Evolutionary conservation across 2,888 invertebrate species (phyloP).

Genomic region (Cryptocephalus primarius): DNA sequence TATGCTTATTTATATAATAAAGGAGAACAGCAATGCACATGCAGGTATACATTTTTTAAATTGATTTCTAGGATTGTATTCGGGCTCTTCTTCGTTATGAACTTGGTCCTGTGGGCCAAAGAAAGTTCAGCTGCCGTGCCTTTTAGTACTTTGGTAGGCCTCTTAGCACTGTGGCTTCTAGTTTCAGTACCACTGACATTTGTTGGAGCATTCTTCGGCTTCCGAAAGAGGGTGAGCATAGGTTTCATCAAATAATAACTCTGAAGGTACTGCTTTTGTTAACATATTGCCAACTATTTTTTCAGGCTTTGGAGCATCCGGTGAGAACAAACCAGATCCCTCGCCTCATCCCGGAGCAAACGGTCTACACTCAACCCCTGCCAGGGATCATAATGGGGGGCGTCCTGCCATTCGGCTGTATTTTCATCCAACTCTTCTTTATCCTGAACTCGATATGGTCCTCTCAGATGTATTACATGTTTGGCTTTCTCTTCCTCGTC

Average conservation of each 20-base stretch:
- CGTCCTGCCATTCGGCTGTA: constrained; percentile 95
- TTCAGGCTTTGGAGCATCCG: constrained; percentile 86
- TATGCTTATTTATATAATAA: no score
- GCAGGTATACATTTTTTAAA: no score
- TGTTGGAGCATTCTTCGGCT: constrained; percentile 97
- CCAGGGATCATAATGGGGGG: constrained; percentile 98
- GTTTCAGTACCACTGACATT: constrained; percentile 98
- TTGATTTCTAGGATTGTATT: constrained; percentile 70
- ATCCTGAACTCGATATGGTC: constrained; percentile 98
- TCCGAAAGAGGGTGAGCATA: constrained; percentile 77
- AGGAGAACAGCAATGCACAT: no score
- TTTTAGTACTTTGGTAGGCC: constrained; percentile 88
- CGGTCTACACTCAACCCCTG: constrained; percentile 91
- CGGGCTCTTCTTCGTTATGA: constrained; percentile 93
- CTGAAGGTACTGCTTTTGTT: neutral
- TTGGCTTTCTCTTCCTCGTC: constrained; percentile 95
- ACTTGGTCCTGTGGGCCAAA: constrained; percentile 91
- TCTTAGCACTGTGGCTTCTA: constrained; percentile 93
- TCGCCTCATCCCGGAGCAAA: constrained; percentile 95
- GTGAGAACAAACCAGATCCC: constrained; percentile 99
- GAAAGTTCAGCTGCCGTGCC: constrained; percentile 95
- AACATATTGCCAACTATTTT: constrained; percentile 1
- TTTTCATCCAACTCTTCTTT: constrained; percentile 98
- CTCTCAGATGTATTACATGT: constrained; percentile 98
- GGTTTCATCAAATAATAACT: neutral